Evolutionary conservation across 2,113 vertebrate genomes (phyloP), one percentile per base, ranked within the genome.

Genomic region (Chlorocebus sabaeus): DNA sequence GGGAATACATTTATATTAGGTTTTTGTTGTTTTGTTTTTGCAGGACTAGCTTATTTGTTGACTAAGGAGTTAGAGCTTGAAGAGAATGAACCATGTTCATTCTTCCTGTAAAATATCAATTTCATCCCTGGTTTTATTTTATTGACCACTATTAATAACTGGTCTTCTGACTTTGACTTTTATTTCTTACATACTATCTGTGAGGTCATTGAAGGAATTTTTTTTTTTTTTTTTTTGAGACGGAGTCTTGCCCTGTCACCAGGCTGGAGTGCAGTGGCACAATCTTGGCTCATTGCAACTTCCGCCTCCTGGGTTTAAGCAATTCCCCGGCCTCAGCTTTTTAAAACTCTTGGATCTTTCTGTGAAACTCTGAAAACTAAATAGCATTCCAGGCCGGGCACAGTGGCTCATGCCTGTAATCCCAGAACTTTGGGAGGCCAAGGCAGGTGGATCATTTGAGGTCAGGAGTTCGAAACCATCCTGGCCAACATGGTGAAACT

Each of bases 331-430:
- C 18, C 52, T 20, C 52, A 20, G 52, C 52, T 55, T 55, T 55
- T 55, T 20, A 80, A 97, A 40, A 59, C n/a, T 40, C 32, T 82
- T 90, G 85, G 35, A 50, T 57, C 67, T 93, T 89, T 59, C 52
- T 90, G 23, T 43, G 55, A 90, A 95, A 96, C 48, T 96, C 55
- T 35, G 61, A 86, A 79, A 94, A 93, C 45, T 35, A 45, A 94
- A 83, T 50, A 85, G 57, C 73, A 79, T 90, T 27, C 22, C n/a
- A 82, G 9, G 61, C 12, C 6, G 5, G 27, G 30, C 61, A 32
- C 5, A 1, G 30, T 64, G 6, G 61, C 27, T 64, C 2, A 6
- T 64, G 12, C 27, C 61, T 32, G 12, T 64, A 64, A 64, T 64
- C 5, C 61, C 6, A 64, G 61, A 27, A 32, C 61, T 64, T 64